Evolutionary conservation across 2,888 invertebrate species (phyloP).

Genomic region (Dryocosmus kuriphilus): DNA sequence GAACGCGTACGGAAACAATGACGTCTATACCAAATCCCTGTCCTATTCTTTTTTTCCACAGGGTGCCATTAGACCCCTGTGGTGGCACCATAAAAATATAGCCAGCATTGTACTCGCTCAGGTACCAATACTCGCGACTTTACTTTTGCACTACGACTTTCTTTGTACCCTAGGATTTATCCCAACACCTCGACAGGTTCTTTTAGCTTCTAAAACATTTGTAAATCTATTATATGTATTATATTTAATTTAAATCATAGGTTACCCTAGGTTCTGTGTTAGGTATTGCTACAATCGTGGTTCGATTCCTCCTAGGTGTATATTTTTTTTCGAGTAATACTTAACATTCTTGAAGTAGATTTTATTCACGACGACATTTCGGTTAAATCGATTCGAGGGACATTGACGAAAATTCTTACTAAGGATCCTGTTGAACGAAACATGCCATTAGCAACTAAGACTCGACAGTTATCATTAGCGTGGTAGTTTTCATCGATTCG

Average conservation of each 20-base stretch:
- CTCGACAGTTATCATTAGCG: no score
- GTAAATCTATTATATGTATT: neutral
- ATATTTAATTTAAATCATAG: no score
- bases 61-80: conserved; percentile 73
- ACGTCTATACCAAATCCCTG: conserved; percentile 74
- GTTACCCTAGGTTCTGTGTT: no score
- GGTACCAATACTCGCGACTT: conserved; percentile 60
- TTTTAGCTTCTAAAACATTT: conserved; percentile 37
- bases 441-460: neutral
- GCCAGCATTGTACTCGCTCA: conserved; percentile 65
- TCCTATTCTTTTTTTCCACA: conserved; percentile 64
- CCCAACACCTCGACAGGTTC: conserved; percentile 41
- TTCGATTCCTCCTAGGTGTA: no score
- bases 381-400: no score
- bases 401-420: no score
- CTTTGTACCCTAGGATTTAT: neutral
- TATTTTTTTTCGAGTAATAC: no score
- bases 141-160: conserved; percentile 20
- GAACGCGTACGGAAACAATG: conserved; percentile 72
- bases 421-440: neutral
- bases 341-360: neutral
- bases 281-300: no score
- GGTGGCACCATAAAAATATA: conserved; percentile 73
- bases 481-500: neutral
- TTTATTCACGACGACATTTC: neutral